A percentile compares a stretch with the other conserved stretches of the same genome.
These are phyloP conservation scores for Cyclargus thomasi DNA, from an alignment of 1,140 invertebrate genomes.

Conservation along the genomic window DNA sequence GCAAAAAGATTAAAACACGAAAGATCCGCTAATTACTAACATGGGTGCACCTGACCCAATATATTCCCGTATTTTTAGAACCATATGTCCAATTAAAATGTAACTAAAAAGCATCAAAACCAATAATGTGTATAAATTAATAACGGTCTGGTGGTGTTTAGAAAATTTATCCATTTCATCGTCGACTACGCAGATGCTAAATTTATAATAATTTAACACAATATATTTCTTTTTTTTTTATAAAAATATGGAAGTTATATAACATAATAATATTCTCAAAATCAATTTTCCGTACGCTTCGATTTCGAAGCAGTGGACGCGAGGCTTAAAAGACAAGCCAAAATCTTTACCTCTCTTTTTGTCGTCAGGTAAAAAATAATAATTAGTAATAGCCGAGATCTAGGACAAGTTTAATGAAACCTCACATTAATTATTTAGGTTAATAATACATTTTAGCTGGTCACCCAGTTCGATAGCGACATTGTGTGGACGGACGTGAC, in stretches of 20 bases:
- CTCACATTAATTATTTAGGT: neutral
- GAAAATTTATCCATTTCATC: neutral
- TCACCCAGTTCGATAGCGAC: neutral
- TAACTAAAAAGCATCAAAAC: slow-evolving; percentile 1
- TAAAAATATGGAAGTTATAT: no score
- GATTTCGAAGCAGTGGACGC: no score
- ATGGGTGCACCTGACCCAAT: slow-evolving; percentile 38
- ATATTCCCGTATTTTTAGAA: slow-evolving; percentile 14
- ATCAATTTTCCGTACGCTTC: no score
- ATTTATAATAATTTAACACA: no score
- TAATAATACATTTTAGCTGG: slow-evolving; percentile 3
- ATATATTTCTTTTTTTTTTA: no score
- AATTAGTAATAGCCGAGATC: neutral
- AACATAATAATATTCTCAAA: no score
- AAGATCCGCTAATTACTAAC: slow-evolving; percentile 46
- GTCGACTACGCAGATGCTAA: neutral
- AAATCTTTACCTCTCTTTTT: no score
- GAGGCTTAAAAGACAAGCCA: no score
- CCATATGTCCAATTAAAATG: neutral
- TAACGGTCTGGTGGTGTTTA: neutral
- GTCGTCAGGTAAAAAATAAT: no score
- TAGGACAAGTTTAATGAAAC: neutral
- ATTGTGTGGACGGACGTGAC: neutral
- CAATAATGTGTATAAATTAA: neutral
- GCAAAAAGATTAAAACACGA: slow-evolving; percentile 43